Conservation (phyloP, 2,113 vertebrate species). For the Spea multiplicata region DNA sequence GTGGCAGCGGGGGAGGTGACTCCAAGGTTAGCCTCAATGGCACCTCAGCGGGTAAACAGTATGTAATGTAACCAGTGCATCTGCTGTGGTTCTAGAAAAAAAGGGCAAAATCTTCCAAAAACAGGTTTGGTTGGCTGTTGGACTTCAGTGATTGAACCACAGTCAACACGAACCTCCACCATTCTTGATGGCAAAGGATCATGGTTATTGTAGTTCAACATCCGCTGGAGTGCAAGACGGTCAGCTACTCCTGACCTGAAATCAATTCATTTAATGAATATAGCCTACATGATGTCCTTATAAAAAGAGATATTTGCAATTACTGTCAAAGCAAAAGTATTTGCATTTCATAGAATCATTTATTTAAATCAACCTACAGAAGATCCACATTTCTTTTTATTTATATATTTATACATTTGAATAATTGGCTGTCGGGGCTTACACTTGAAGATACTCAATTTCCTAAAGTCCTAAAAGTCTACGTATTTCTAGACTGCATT, state of each 20-base stretch:
- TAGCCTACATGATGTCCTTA: slow-evolving; percentile 23
- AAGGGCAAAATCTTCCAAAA: background rate
- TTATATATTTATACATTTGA: too few relatives aligned
- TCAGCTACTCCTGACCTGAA: background rate
- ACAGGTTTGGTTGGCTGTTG: background rate
- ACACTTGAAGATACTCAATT: too few relatives aligned
- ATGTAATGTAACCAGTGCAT: slow-evolving; percentile 91
- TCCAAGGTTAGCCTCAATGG: slow-evolving; percentile 99
- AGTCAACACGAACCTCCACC: background rate
- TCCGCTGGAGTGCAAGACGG: background rate
- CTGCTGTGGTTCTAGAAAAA: slow-evolving; percentile 76
- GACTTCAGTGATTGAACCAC: background rate
- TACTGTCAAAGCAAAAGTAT: slow-evolving; percentile 95
- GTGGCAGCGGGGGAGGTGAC: slow-evolving; percentile 99
- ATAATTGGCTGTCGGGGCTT: too few relatives aligned
- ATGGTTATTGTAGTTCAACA: background rate
- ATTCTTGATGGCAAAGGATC: background rate
- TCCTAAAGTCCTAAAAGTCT: too few relatives aligned
- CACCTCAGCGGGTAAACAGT: slow-evolving; percentile 91
- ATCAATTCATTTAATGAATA: background rate
- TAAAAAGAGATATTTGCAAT: slow-evolving; percentile 66
- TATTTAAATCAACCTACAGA: too few relatives aligned
- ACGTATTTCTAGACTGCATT: too few relatives aligned
- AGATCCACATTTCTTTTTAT: too few relatives aligned
- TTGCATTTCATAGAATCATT: slow-evolving; percentile 56